A percentile compares a stretch with the other conserved stretches of the same genome.
phyloP scores from a whole-genome alignment of 2,888 invertebrate genomes.

The Drosophila subsilvestris region DNA sequence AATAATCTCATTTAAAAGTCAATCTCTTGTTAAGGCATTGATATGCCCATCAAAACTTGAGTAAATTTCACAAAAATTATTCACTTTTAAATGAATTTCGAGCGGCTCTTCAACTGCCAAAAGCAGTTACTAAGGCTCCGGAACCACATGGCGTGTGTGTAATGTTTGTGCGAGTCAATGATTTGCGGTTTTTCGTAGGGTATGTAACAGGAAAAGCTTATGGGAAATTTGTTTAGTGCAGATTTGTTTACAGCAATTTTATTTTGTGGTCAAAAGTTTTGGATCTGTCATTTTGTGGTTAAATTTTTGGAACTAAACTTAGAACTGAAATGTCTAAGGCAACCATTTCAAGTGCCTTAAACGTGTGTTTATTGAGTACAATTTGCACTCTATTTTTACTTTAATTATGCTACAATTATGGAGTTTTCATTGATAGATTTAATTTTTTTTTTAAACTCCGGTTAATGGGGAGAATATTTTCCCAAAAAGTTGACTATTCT shows the following conservation, averaged over 20 bases:
- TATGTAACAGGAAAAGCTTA: neutral
- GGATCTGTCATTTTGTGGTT: neutral
- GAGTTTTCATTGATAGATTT: too few species aligned
- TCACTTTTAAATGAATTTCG: neutral
- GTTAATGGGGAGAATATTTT: too few species aligned
- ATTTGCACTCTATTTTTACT: neutral
- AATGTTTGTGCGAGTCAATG: neutral
- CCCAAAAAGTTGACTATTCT: too few species aligned
- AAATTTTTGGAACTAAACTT: neutral
- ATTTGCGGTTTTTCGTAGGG: neutral
- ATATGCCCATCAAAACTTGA: neutral
- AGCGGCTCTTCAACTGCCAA: neutral
- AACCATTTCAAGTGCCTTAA: neutral
- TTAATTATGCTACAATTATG: neutral
- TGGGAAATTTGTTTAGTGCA: neutral
- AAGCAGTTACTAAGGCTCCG: too few species aligned
- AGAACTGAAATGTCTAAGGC: conserved; percentile 5
- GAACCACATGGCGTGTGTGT: neutral
- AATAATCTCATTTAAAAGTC: neutral
- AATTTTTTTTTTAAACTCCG: too few species aligned
- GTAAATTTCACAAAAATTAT: neutral
- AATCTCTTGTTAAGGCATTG: neutral
- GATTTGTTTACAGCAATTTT: neutral
- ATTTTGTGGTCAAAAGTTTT: neutral
- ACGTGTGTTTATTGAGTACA: neutral